A percentile compares a stretch with the other conserved stretches of the same genome.
Conservation (phyloP, 2,797 vertebrate genomes). For the Gadopsis marmoratus region DNA sequence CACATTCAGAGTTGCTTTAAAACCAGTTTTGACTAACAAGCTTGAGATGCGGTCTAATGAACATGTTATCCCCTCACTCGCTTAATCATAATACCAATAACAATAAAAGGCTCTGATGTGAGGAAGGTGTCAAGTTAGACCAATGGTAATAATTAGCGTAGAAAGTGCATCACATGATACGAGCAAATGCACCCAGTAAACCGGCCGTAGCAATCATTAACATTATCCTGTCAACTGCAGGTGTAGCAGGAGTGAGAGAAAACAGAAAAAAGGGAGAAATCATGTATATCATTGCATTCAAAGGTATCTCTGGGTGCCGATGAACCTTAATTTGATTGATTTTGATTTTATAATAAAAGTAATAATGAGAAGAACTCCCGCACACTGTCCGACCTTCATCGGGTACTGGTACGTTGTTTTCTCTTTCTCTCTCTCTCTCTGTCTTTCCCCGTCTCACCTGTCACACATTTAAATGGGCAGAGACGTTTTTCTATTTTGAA, state of each 20-base stretch:
- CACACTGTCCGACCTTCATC: too few relatives aligned
- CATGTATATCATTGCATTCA: background rate
- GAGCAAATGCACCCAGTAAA: conserved; percentile 16
- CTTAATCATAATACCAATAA: conserved; percentile 42
- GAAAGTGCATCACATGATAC: conserved; percentile 18
- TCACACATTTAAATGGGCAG: too few relatives aligned
- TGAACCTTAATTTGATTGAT: conserved; percentile 4
- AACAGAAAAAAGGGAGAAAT: background rate
- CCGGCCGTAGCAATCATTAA: background rate
- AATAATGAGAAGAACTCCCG: too few relatives aligned
- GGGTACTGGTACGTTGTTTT: too few relatives aligned
- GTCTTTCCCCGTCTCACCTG: too few relatives aligned
- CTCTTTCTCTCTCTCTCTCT: too few relatives aligned
- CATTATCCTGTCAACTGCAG: conserved; percentile 9
- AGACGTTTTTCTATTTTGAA: background rate
- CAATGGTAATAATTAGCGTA: conserved; percentile 34
- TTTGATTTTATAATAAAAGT: conserved; percentile 2
- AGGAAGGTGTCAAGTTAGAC: conserved; percentile 24
- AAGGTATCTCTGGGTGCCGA: background rate
- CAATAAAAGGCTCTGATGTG: conserved; percentile 37
- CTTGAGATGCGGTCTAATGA: conserved; percentile 27
- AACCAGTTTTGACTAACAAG: conserved; percentile 4
- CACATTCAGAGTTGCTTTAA: conserved; percentile 4
- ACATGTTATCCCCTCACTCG: conserved; percentile 3
- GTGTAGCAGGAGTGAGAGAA: conserved; percentile 5